phyloP scores from a whole-genome alignment of 2,797 vertebrate genomes.

The Vultur gryphus region DNA sequence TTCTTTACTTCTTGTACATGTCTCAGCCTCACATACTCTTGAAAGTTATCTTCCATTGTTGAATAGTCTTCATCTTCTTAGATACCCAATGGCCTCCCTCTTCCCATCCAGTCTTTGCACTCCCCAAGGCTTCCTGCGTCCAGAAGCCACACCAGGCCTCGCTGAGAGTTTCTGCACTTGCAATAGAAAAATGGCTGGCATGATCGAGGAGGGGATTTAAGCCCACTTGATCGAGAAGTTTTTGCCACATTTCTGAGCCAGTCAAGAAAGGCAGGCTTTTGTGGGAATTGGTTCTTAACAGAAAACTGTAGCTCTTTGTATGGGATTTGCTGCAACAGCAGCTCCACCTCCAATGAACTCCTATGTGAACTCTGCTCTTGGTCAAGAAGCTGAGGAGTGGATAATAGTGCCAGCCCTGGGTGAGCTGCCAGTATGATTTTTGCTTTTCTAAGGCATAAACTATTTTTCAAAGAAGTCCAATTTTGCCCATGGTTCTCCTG shows the following conservation, averaged over 20 bases:
- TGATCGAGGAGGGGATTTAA: not conserved
- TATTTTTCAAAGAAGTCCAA: not conserved
- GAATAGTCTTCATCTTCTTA: not conserved
- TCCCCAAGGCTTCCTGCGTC: not conserved
- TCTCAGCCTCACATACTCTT: not conserved
- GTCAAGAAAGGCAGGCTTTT: not conserved
- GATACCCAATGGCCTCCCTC: not conserved
- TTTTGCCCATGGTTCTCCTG: not conserved
- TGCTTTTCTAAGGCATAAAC: not conserved
- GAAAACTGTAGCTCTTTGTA: not conserved
- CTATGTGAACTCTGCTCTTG: not conserved
- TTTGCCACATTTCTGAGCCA: not conserved
- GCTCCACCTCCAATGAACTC: not conserved
- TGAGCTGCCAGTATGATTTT: not conserved
- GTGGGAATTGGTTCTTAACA: not conserved
- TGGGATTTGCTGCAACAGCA: not conserved
- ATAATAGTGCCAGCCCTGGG: not conserved
- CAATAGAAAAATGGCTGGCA: not conserved
- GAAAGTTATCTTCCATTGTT: not conserved
- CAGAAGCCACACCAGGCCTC: rapidly evolving
- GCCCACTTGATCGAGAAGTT: not conserved
- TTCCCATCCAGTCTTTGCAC: not conserved
- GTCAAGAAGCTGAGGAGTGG: not conserved
- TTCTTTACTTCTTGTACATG: not conserved
- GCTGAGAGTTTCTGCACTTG: not conserved